Base-by-base conservation (phyloP, 2,888 invertebrate species). In the Parascotia fuliginaria region DNA sequence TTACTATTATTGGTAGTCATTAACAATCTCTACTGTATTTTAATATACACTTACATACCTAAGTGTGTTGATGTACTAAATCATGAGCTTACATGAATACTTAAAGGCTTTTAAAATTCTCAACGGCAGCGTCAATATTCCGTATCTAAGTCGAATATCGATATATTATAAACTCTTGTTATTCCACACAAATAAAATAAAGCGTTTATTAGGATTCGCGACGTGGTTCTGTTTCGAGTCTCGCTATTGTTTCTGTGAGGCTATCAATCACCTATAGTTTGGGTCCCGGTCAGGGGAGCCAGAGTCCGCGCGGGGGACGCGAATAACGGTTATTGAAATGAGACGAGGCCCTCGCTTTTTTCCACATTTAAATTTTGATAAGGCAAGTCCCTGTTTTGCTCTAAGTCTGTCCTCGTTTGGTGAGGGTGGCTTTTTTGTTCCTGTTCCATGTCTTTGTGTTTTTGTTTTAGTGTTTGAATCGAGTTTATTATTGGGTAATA, bases 261-360 rank as follows among this genome's bases (percentile, higher is more conserved):
- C 89, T 83, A 92, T 92, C 92, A 92, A 92, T 92, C 92, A 92
- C 83, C 60, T 80, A 84, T 83, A 77, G 85, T 79, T 79, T 75
- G 77, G 78, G 58, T 62, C 54, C 65, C 73, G 70, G 65, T 61
- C 69, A 71, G 59, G 73, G 70, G 77, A 69, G 66, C 59, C 62
- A 67, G 65, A 50, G 44, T 41, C 31, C 9, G 69, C 71, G 74
- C 70, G 70, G 64, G 76, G 79, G 80, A 77, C 74, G 71, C 81
- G 83, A 83, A 83, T 92, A 92, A 92, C 92, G 92, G 92, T 92
- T 92, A 92, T 92, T 92, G 92, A 92, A 92, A 92, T 91, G 91
- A 91, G 89, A 82, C 81, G 79, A 78, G 81, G 84, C 82, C 84
- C 85, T 83, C 84, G 89, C 87, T 89, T 89, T 91, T 91, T 91